Conservation (phyloP, 2,888 invertebrate genomes). For the Emmelina monodactyla region DNA sequence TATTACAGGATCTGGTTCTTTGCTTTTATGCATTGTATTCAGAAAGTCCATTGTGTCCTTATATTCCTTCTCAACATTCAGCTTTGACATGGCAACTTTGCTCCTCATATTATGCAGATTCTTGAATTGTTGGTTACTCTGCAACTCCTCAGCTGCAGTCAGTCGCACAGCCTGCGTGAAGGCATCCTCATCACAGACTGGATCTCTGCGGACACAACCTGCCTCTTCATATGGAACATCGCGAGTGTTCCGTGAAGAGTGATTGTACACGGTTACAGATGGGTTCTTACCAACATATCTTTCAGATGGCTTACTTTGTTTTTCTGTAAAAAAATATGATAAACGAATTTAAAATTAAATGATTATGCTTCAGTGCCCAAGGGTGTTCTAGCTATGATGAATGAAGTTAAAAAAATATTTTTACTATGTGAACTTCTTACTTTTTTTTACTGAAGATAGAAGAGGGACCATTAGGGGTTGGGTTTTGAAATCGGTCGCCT, state of each 20-base stretch:
- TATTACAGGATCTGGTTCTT: slow-evolving; percentile 9
- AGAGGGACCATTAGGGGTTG: too few species aligned
- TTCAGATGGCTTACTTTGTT: background rate
- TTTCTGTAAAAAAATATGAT: too few species aligned
- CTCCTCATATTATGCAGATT: slow-evolving; percentile 33
- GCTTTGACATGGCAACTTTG: slow-evolving; percentile 65
- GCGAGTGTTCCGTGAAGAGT: slow-evolving; percentile 35
- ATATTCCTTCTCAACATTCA: slow-evolving; percentile 67
- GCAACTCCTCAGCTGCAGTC: slow-evolving; percentile 12
- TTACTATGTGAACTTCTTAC: too few species aligned
- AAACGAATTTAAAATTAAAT: too few species aligned
- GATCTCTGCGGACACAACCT: slow-evolving; percentile 32
- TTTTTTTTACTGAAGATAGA: too few species aligned
- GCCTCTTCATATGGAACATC: slow-evolving; percentile 28
- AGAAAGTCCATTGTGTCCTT: slow-evolving; percentile 49
- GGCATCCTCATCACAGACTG: slow-evolving; percentile 36
- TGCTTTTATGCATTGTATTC: slow-evolving; percentile 41
- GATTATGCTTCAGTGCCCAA: too few species aligned
- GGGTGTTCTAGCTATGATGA: too few species aligned
- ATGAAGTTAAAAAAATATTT: too few species aligned
- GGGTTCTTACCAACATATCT: slow-evolving; percentile 24
- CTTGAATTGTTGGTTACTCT: slow-evolving; percentile 22
- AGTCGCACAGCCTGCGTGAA: slow-evolving; percentile 33
- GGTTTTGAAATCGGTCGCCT: too few species aligned
- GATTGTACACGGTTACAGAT: slow-evolving; percentile 44